These are phyloP conservation scores for Linnaemya tessellans DNA, from an alignment of 2,888 invertebrate genomes.

Conservation along the genomic window DNA sequence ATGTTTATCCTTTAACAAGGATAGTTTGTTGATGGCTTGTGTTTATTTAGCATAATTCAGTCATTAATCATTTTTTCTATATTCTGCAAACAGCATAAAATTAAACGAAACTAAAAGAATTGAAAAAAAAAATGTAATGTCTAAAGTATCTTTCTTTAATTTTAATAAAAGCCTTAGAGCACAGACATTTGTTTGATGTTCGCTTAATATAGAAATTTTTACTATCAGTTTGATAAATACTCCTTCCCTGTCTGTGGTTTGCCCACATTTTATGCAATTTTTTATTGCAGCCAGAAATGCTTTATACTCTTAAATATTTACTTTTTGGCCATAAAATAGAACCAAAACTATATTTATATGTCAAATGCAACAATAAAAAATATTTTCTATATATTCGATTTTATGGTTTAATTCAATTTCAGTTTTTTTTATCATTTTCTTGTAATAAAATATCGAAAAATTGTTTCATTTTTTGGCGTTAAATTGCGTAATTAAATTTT, in stretches of 20 bases:
- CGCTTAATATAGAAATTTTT: not conserved
- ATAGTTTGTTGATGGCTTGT: slow-evolving; percentile 56
- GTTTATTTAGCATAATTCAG: slow-evolving; percentile 63
- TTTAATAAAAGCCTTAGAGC: slow-evolving; percentile 25
- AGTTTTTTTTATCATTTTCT: slow-evolving; percentile 11
- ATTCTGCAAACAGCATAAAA: not conserved
- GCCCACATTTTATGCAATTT: slow-evolving; percentile 42
- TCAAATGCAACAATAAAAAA: slow-evolving; percentile 30
- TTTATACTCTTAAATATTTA: not conserved
- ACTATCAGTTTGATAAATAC: not conserved
- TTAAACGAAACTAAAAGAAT: not conserved
- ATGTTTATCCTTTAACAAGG: slow-evolving; percentile 44
- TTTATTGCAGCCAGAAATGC: slow-evolving; percentile 25
- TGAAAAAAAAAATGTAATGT: slow-evolving; percentile 13
- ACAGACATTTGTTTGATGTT: not conserved
- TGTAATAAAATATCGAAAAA: slow-evolving; percentile 31
- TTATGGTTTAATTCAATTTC: slow-evolving; percentile 21
- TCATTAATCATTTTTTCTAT: slow-evolving; percentile 65
- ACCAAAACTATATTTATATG: slow-evolving; percentile 7
- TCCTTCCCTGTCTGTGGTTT: slow-evolving; percentile 8
- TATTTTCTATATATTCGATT: slow-evolving; percentile 9
- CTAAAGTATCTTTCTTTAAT: slow-evolving; percentile 40
- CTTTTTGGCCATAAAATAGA: not conserved
- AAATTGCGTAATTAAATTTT: slow-evolving; percentile 67
- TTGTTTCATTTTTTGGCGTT: slow-evolving; percentile 47